Percentiles rank a stretch among this genome's conserved stretches.
Conservation (phyloP, 2,888 invertebrate genomes). For the Harpalus rufipes region DNA sequence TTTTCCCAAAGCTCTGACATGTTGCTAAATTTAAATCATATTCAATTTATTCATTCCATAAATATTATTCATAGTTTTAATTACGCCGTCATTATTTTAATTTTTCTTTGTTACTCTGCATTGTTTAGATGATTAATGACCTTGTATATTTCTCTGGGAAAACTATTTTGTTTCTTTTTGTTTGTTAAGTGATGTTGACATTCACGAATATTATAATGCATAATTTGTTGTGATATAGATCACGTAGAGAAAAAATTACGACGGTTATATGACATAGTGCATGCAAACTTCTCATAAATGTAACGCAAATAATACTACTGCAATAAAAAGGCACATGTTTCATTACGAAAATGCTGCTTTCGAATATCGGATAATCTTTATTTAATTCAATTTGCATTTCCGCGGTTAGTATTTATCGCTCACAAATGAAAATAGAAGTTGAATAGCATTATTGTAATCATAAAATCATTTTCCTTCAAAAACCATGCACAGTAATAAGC, state of each 20-base stretch:
- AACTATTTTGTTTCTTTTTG: constrained; percentile 47
- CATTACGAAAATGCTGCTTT: constrained; percentile 21
- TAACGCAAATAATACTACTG: constrained; percentile 33
- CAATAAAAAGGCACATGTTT: constrained; percentile 11
- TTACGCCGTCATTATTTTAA: constrained; percentile 25
- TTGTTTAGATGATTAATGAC: constrained; percentile 33
- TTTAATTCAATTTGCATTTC: constrained; percentile 32
- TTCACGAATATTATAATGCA: constrained; percentile 54
- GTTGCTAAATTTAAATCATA: constrained; percentile 18
- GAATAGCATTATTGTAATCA: background rate
- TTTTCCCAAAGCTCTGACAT: constrained; percentile 20
- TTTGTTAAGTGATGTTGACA: constrained; percentile 51
- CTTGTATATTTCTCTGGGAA: background rate
- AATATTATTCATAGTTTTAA: constrained; percentile 50
- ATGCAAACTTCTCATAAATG: constrained; percentile 54
- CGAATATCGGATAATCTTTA: constrained; percentile 7
- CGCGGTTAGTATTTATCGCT: background rate
- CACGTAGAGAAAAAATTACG: constrained; percentile 17
- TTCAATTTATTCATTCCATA: constrained; percentile 33
- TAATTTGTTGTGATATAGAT: constrained; percentile 57
- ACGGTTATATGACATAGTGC: constrained; percentile 24
- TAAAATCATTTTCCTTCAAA: background rate
- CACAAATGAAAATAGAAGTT: background rate
- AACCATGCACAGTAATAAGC: background rate
- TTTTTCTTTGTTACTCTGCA: constrained; percentile 4